These are phyloP conservation scores for Tetheella fluctuosa DNA, from an alignment of 2,888 invertebrate genomes.

Conservation along the genomic window DNA sequence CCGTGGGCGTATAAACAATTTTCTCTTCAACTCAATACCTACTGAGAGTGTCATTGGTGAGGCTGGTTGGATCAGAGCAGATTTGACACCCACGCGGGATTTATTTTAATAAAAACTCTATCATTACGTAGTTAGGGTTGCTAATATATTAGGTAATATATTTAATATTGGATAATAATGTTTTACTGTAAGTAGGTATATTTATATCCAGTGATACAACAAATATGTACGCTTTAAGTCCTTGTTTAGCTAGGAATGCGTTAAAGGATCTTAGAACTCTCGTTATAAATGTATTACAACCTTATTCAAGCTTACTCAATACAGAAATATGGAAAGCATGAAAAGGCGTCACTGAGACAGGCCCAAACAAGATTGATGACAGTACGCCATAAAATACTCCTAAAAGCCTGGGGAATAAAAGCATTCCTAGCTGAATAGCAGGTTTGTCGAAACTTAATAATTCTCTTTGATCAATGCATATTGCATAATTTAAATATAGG, in stretches of 20 bases:
- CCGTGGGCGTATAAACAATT: constrained; percentile 6
- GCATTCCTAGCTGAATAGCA: constrained; percentile 45
- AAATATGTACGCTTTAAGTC: neutral
- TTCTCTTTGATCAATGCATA: too few relatives aligned
- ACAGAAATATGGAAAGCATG: constrained; percentile 51
- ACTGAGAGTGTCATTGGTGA: neutral
- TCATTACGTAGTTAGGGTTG: neutral
- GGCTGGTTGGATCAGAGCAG: neutral
- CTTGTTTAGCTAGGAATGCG: constrained; percentile 14
- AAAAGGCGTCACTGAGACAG: constrained; percentile 61
- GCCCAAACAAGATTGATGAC: constrained; percentile 70
- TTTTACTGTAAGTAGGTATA: too few relatives aligned
- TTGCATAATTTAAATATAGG: too few relatives aligned
- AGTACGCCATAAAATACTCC: constrained; percentile 50
- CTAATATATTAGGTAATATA: neutral
- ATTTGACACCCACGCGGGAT: constrained; percentile 2
- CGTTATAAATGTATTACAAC: constrained; percentile 47
- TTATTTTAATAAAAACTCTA: neutral
- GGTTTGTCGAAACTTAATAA: neutral
- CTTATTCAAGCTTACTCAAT: constrained; percentile 52
- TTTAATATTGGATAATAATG: too few relatives aligned
- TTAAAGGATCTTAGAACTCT: constrained; percentile 19
- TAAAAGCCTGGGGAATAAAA: constrained; percentile 50
- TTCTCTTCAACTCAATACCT: neutral
- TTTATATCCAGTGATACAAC: too few relatives aligned